A percentile compares a stretch with the other conserved stretches of the same genome.
Evolutionary conservation across 2,888 invertebrate species (phyloP).

Genomic region (Plebejus melissa): DNA sequence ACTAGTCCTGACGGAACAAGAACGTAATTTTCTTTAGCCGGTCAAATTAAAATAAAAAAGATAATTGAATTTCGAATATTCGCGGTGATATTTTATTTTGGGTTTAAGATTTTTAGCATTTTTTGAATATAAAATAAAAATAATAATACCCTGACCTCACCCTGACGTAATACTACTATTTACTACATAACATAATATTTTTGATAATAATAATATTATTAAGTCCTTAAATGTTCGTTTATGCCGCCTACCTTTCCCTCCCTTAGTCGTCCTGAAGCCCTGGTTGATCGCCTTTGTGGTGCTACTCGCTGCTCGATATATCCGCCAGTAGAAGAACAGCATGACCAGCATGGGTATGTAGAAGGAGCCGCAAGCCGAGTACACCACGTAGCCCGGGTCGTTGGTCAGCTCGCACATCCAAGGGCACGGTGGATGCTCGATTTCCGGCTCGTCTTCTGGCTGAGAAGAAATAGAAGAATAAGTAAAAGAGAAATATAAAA

Average conservation of each 20-base stretch:
- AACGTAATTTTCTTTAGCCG: neutral
- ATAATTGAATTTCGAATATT: neutral
- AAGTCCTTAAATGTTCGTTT: too few species aligned
- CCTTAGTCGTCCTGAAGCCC: slow-evolving; percentile 92
- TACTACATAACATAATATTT: too few species aligned
- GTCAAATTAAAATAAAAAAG: neutral
- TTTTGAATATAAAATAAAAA: too few species aligned
- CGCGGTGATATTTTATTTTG: too few species aligned
- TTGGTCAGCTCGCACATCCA: slow-evolving; percentile 95
- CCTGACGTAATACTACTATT: too few species aligned
- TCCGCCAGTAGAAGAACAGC: slow-evolving; percentile 98
- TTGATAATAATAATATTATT: too few species aligned
- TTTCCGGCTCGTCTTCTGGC: slow-evolving; percentile 58
- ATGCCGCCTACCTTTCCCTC: slow-evolving; percentile 51
- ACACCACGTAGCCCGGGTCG: slow-evolving; percentile 96
- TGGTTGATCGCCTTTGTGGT: slow-evolving; percentile 96
- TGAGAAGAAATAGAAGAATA: slow-evolving; percentile 37
- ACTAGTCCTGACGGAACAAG: neutral
- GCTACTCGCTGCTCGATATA: slow-evolving; percentile 95
- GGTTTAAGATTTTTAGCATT: too few species aligned
- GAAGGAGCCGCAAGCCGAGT: slow-evolving; percentile 98
- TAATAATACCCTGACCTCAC: too few species aligned
- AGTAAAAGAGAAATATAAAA: neutral
- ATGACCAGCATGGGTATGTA: slow-evolving; percentile 98
- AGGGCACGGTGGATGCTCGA: slow-evolving; percentile 81